These are phyloP conservation scores for Drosophila punjabiensis DNA, from an alignment of 1,140 invertebrate species.

Conservation along the genomic window DNA sequence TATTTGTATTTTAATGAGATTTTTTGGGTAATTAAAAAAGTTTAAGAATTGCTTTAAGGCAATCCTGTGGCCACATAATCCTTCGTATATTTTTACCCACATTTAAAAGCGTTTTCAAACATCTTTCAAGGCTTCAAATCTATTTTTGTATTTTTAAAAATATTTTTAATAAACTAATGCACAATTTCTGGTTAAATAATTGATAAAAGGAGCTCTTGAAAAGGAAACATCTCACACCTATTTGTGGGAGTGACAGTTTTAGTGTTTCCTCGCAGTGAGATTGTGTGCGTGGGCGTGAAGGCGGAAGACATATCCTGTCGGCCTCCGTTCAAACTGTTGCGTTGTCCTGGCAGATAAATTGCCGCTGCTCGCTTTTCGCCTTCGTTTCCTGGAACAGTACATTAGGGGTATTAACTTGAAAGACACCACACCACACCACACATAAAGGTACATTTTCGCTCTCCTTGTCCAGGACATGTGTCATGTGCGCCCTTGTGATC, in stretches of 20 bases:
- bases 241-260: background rate
- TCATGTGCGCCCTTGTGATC: constrained; percentile 34
- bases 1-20: background rate
- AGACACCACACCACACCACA: constrained; percentile 13
- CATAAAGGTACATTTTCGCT: constrained; percentile 27
- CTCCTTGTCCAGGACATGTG: constrained; percentile 25
- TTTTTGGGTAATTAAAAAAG: background rate
- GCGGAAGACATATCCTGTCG: constrained; percentile 25
- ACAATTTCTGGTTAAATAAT: background rate
- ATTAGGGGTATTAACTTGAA: constrained; percentile 66
- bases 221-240: background rate
- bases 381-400: constrained; percentile 36
- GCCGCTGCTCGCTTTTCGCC: constrained; percentile 27
- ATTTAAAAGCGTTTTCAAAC: background rate
- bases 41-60: background rate
- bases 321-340: constrained; percentile 63
- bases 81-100: background rate
- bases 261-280: constrained; percentile 11
- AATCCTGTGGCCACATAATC: background rate
- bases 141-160: too few relatives aligned
- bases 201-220: background rate
- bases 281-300: constrained; percentile 1
- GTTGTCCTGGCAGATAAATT: constrained; percentile 56
- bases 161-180: background rate
- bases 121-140: too few relatives aligned